phyloP scores from a whole-genome alignment of 2,797 vertebrate genomes.

The Myotis findleyi region DNA sequence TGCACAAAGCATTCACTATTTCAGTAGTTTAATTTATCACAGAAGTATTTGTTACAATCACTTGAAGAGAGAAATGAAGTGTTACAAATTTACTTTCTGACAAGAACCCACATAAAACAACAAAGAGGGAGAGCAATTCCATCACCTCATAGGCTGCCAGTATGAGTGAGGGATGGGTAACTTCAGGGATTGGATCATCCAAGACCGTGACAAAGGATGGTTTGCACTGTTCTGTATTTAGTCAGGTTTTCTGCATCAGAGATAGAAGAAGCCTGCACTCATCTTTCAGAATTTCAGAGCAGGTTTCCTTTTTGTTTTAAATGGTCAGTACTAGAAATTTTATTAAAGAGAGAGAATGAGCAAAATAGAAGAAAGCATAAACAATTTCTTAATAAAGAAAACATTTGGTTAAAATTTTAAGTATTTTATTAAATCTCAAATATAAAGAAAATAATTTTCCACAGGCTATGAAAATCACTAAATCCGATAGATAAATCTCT shows the following conservation, averaged over 20 bases:
- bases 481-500: slow-evolving; percentile 35
- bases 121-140: not conserved
- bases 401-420: slow-evolving; percentile 30
- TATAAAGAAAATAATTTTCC: slow-evolving; percentile 32
- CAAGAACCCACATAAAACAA: slow-evolving; percentile 37
- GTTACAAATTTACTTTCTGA: slow-evolving; percentile 60
- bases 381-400: slow-evolving; percentile 12
- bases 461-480: slow-evolving; percentile 2
- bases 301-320: slow-evolving; percentile 44
- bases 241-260: slow-evolving; percentile 49
- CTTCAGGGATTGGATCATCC: not conserved
- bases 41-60: slow-evolving; percentile 24
- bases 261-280: slow-evolving; percentile 13
- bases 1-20: slow-evolving; percentile 24
- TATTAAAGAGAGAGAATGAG: slow-evolving; percentile 29
- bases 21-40: not conserved
- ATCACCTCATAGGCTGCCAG: not conserved
- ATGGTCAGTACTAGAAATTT: not conserved
- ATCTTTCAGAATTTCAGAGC: slow-evolving; percentile 47
- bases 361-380: not conserved
- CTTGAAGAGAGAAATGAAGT: slow-evolving; percentile 46
- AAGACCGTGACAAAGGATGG: not conserved
- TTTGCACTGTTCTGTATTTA: slow-evolving; percentile 39
- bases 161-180: slow-evolving; percentile 41
- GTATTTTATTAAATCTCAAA: slow-evolving; percentile 60